Percentiles rank a stretch among this genome's conserved stretches.
phyloP scores from a whole-genome alignment of 2,797 vertebrate genomes.

The Agapornis canus region DNA sequence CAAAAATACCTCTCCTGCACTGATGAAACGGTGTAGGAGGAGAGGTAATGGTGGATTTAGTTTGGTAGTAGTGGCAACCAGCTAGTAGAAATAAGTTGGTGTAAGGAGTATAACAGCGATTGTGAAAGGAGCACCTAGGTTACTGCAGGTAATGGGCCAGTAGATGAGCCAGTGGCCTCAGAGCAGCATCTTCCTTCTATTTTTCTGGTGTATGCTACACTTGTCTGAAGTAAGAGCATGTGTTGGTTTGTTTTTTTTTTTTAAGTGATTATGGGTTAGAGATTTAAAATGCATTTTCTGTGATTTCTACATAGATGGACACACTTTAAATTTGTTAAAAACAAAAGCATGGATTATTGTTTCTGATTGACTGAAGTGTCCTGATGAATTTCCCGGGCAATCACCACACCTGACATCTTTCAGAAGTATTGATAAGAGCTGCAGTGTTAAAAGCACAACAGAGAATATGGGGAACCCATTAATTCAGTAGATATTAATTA shows the following conservation, averaged over 20 bases:
- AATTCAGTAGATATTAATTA: slow-evolving; percentile 42
- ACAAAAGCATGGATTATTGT: rapidly evolving
- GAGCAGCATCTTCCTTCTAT: background rate
- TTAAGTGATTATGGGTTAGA: background rate
- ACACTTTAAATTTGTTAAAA: background rate
- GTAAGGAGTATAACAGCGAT: rapidly evolving
- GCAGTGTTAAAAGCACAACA: background rate
- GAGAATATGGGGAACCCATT: slow-evolving; percentile 13
- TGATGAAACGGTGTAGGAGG: background rate
- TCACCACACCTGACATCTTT: background rate
- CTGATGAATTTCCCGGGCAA: background rate
- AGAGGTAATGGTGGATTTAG: background rate
- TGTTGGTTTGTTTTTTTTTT: background rate
- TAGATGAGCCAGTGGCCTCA: rapidly evolving
- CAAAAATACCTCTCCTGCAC: background rate
- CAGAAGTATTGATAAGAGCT: background rate
- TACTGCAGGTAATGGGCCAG: background rate
- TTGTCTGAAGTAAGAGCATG: background rate
- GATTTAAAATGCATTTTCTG: background rate
- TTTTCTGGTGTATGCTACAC: rapidly evolving
- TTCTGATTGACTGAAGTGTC: background rate
- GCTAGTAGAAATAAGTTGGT: background rate
- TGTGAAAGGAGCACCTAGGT: background rate
- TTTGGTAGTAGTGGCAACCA: background rate
- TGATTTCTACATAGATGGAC: rapidly evolving